A percentile compares a stretch with the other conserved stretches of the same genome.
Evolutionary conservation across 2,888 invertebrate species (phyloP).

Genomic region (Parnassius smintheus): DNA sequence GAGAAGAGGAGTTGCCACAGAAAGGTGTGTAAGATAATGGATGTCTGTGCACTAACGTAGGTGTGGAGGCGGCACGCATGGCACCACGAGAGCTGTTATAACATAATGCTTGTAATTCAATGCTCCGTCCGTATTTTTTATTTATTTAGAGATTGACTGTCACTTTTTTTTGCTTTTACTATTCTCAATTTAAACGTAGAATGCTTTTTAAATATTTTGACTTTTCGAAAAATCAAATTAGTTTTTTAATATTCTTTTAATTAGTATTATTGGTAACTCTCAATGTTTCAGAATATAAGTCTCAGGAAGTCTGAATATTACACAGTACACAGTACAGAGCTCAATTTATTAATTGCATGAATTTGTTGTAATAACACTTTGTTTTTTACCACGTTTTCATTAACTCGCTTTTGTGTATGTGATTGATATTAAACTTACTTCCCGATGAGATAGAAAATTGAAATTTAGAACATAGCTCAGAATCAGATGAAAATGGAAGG

Average conservation of each 20-base stretch:
- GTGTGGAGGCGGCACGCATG: slow-evolving; percentile 50
- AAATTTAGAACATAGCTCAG: too few relatives aligned
- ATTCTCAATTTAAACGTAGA: background rate
- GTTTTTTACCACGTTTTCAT: slow-evolving; percentile 3
- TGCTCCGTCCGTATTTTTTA: slow-evolving; percentile 20
- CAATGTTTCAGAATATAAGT: too few relatives aligned
- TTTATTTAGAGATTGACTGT: slow-evolving; percentile 5
- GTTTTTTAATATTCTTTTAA: too few relatives aligned
- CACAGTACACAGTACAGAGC: too few relatives aligned
- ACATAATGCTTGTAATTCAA: slow-evolving; percentile 46
- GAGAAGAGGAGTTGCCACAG: slow-evolving; percentile 64
- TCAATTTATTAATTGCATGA: slow-evolving; percentile 4
- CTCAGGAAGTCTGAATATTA: too few relatives aligned
- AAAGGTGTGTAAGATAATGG: slow-evolving; percentile 77
- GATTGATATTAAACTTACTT: too few relatives aligned
- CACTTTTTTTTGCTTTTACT: background rate
- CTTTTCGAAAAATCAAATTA: too few relatives aligned
- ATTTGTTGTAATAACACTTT: background rate
- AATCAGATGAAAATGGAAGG: too few relatives aligned
- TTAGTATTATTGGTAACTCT: too few relatives aligned
- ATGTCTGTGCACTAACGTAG: slow-evolving; percentile 67
- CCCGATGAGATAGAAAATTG: too few relatives aligned
- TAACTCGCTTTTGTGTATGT: too few relatives aligned
- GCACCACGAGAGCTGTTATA: slow-evolving; percentile 35
- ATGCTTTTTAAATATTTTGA: too few relatives aligned